Evolutionary conservation across 1,140 invertebrate species (phyloP).

Genomic region (Drosophila baimaii): DNA sequence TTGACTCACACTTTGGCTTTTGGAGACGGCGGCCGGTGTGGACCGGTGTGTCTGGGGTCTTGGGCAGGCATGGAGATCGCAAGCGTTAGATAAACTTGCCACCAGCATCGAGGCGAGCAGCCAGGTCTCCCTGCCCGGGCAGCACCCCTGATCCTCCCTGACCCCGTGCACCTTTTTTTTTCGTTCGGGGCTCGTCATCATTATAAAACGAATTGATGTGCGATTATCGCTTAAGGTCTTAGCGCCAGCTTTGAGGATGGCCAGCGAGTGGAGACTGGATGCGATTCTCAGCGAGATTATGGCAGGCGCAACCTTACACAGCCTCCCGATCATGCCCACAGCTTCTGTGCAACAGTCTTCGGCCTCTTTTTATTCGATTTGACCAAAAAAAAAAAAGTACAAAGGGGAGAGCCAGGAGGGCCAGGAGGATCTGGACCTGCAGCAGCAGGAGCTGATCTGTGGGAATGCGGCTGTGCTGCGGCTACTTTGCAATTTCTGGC

Average conservation of each 20-base stretch:
- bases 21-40: conserved; percentile 1
- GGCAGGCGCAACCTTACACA: conserved; percentile 63
- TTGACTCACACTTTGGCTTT: conserved; percentile 76
- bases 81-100: conserved; percentile 77
- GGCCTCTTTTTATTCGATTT: conserved; percentile 7
- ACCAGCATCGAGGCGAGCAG: conserved; percentile 61
- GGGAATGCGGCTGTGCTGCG: conserved; percentile 67
- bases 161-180: conserved; percentile 1
- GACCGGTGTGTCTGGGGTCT: not conserved
- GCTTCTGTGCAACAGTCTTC: conserved; percentile 36
- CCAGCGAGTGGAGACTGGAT: conserved; percentile 11
- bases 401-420: not conserved
- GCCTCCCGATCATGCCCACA: conserved; percentile 45
- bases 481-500: conserved; percentile 72
- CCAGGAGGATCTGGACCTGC: conserved; percentile 8
- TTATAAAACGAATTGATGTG: conserved; percentile 81
- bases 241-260: conserved; percentile 63
- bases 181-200: conserved; percentile 65
- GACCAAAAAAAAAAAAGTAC: not conserved
- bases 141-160: not conserved
- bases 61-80: conserved; percentile 62
- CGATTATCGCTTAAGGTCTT: conserved; percentile 79
- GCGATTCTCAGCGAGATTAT: conserved; percentile 61
- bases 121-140: conserved; percentile 1
- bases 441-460: conserved; percentile 54